A percentile compares a stretch with the other conserved stretches of the same genome.
phyloP scores from a whole-genome alignment of 2,113 vertebrate genomes.

The Toxostoma redivivum region DNA sequence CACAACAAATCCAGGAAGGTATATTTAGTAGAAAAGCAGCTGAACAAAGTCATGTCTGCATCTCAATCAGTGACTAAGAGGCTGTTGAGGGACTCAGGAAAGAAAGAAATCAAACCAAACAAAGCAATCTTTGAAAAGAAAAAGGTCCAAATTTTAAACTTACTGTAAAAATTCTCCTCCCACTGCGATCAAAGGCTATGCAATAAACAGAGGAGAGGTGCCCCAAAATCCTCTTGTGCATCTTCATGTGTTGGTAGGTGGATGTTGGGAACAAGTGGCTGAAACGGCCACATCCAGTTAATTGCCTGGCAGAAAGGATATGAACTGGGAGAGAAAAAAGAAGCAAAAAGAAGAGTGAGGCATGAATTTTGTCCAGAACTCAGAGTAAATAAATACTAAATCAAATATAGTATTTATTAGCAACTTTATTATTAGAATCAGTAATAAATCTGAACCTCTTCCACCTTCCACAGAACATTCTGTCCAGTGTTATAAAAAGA shows the following conservation, averaged over 20 bases:
- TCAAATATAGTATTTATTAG: background rate
- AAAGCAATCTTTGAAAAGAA: background rate
- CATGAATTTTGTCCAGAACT: background rate
- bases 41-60: background rate
- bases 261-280: constrained; percentile 85
- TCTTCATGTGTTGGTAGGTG: constrained; percentile 95
- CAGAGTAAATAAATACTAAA: background rate
- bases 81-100: background rate
- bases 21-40: background rate
- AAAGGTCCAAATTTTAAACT: constrained; percentile 23
- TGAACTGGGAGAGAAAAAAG: constrained; percentile 72
- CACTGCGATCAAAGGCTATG: constrained; percentile 93
- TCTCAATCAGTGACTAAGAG: background rate
- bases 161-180: constrained; percentile 94
- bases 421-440: background rate
- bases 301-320: constrained; percentile 86
- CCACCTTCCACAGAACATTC: background rate
- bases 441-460: background rate
- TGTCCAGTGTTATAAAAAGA: background rate
- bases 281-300: constrained; percentile 87
- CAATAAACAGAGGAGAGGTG: constrained; percentile 98
- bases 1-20: background rate
- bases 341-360: background rate
- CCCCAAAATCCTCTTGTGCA: constrained; percentile 96
- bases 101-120: background rate